Base-by-base conservation (phyloP, 2,888 invertebrate genomes). In the Metacarcinus magister region DNA sequence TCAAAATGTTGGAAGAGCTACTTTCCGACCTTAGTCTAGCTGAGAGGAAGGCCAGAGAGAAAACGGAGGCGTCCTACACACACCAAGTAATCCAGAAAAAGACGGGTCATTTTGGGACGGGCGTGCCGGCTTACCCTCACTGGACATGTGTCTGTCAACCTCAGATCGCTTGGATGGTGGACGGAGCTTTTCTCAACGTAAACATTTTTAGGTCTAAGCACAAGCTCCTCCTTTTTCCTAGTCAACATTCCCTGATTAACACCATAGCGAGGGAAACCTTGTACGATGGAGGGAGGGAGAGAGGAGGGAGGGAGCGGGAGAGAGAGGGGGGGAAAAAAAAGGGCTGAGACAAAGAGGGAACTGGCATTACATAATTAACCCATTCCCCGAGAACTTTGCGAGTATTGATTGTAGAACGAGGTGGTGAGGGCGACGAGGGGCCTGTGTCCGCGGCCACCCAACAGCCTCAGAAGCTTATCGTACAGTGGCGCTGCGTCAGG, bases 61-160 rank as follows among this genome's bases (percentile, higher is more conserved):
- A 93, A 93, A 93, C 82, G 93, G 95, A 46, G 67, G 44, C n/a
- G 39, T 87, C 67, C 54, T 67, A 32, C 60, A 28, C 89, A 89
- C 60, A 95, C 93, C 89, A 95, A 95, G 93, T 95, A 95, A 95
- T 95, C 95, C 93, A 95, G 95, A 95, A 95, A 95, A 95, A 92
- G 95, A 95, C 95, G 95, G 95, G 95, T 93, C 95, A 95, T 95
- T 95, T 91, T 95, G 95, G 67, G 95, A 95, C 95, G 95, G 93
- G 95, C 93, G 93, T 95, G 93, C 89, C 90, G 95, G 95, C 95
- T 95, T 95, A 95, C 95, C 93, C 95, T 95, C 89, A 44, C 95
- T 60, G 95, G 95, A 95, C 95, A 95, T 95, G 95, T 95, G 95
- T 95, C 95, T 95, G 95, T 95, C 95, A 95, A 95, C 93, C 93